A percentile compares a stretch with the other conserved stretches of the same genome.
phyloP scores from a whole-genome alignment of 2,797 vertebrate species.

The Tarsius wallacei region DNA sequence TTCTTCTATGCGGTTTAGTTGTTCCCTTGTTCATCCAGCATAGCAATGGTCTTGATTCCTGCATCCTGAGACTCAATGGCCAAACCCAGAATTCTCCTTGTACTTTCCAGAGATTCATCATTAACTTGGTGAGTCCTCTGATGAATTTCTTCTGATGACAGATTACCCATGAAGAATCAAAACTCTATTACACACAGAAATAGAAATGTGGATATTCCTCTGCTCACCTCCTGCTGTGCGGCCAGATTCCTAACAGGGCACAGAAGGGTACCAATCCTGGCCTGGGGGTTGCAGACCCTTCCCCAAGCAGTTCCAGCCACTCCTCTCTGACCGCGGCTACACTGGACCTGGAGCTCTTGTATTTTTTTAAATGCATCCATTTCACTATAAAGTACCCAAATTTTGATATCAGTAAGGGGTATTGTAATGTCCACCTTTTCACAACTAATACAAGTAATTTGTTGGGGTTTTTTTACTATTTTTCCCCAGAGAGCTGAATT shows the following conservation, averaged over 20 bases:
- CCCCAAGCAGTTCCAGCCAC: too few species aligned
- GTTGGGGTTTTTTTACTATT: too few species aligned
- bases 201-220: constrained; percentile 50
- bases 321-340: too few species aligned
- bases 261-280: too few species aligned
- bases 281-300: too few species aligned
- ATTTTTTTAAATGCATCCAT: background rate
- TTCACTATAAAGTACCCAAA: constrained; percentile 16
- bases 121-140: constrained; percentile 96
- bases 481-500: background rate
- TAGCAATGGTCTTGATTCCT: constrained; percentile 96
- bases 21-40: constrained; percentile 97
- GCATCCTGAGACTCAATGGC: constrained; percentile 96
- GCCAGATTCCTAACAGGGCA: too few species aligned
- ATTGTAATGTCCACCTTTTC: background rate
- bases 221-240: too few species aligned
- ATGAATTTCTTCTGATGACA: constrained; percentile 95
- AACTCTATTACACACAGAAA: constrained; percentile 55
- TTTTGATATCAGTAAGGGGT: background rate
- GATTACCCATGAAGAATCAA: constrained; percentile 94
- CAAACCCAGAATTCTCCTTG: constrained; percentile 96
- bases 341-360: too few species aligned
- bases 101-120: constrained; percentile 99
- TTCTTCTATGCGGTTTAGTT: constrained; percentile 95
- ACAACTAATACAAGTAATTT: background rate